These are phyloP conservation scores for Chinchilla lanigera DNA, from an alignment of 2,113 vertebrate species.

Conservation along the genomic window DNA sequence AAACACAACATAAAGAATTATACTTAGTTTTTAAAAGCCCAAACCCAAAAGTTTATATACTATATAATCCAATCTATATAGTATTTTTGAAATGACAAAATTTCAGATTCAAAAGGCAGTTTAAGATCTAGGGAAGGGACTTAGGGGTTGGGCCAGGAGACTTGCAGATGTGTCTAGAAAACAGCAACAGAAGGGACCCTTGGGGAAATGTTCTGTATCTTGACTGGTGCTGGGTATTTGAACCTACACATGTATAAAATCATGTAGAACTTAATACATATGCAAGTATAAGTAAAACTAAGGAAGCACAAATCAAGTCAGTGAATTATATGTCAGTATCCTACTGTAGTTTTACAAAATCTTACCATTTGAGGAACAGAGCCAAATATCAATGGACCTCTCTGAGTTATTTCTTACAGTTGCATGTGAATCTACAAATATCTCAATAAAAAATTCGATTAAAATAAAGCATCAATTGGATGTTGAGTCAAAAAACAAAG, in stretches of 20 bases:
- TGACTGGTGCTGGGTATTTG: not conserved
- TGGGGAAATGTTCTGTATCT: not conserved
- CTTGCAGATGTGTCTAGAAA: not conserved
- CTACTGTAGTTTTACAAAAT: not conserved
- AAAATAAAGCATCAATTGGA: not conserved
- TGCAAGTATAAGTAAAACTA: slow-evolving; percentile 10
- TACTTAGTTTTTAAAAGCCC: not conserved
- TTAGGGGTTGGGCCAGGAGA: not conserved
- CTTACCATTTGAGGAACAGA: not conserved
- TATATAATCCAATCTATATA: not conserved
- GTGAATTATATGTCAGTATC: not conserved
- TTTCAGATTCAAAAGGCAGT: not conserved
- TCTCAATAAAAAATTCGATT: not conserved
- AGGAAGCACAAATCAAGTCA: not conserved
- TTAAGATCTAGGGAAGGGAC: not conserved
- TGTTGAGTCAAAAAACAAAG: not conserved
- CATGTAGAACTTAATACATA: not conserved
- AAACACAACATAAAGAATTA: slow-evolving; percentile 19
- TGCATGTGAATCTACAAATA: not conserved
- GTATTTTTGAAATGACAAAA: slow-evolving; percentile 37
- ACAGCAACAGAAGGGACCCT: not conserved
- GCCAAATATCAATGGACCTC: not conserved
- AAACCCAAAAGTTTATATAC: not conserved
- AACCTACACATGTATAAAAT: not conserved
- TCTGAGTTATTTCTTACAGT: slow-evolving; percentile 2